Conservation (phyloP, 2,797 vertebrate species). For the Pipistrellus pygmaeus region DNA sequence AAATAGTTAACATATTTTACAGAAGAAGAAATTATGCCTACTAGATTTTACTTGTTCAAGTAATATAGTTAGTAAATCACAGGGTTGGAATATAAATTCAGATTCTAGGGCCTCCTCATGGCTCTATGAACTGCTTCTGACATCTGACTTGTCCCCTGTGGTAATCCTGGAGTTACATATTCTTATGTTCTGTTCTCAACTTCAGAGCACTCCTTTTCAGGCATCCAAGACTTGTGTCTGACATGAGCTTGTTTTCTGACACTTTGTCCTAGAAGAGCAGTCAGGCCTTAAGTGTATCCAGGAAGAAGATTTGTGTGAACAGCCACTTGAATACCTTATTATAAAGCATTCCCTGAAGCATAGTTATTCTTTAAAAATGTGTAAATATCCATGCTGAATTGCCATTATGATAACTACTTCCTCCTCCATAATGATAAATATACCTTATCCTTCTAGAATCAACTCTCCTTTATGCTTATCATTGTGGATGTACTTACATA, state of each 20-base stretch:
- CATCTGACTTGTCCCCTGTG: neutral
- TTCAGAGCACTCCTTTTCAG: neutral
- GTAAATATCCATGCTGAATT: conserved; percentile 13
- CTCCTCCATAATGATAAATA: neutral
- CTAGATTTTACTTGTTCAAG: neutral
- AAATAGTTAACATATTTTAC: conserved; percentile 10
- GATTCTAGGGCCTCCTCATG: neutral
- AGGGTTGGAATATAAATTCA: neutral
- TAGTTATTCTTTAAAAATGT: neutral
- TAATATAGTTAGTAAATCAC: neutral
- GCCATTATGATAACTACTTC: neutral
- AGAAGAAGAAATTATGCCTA: neutral
- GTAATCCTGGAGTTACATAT: neutral
- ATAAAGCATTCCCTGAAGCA: neutral
- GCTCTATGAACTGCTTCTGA: neutral
- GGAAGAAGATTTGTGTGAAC: neutral
- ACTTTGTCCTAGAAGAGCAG: neutral
- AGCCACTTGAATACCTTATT: neutral
- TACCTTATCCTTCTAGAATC: neutral
- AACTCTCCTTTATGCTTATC: conserved; percentile 4
- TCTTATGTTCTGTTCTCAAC: neutral
- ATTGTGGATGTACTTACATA: neutral
- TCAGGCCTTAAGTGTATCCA: neutral
- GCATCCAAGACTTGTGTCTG: neutral
- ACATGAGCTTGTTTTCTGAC: neutral